Percentiles rank a stretch among this genome's conserved stretches.
Evolutionary conservation across 2,888 invertebrate species (phyloP).

Genomic region (Meandrusa payeni): DNA sequence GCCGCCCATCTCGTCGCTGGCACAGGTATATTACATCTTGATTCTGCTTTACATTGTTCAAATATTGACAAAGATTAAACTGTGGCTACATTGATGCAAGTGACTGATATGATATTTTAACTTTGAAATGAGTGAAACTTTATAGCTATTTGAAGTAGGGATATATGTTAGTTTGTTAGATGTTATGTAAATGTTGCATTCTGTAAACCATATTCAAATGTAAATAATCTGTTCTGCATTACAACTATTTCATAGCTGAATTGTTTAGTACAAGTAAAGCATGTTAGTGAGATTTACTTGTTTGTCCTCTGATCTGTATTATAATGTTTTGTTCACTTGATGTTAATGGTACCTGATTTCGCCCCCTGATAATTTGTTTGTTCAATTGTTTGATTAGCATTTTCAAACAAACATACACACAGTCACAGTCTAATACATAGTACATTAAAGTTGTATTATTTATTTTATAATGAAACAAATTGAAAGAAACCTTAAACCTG

Average conservation of each 20-base stretch:
- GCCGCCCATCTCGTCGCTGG: slow-evolving; percentile 82
- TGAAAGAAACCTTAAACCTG: too few relatives aligned
- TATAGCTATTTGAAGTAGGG: slow-evolving; percentile 9
- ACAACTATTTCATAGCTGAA: slow-evolving; percentile 1
- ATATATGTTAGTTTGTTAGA: slow-evolving; percentile 4
- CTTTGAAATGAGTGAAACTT: slow-evolving; percentile 7
- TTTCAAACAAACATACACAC: too few relatives aligned
- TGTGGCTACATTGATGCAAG: slow-evolving; percentile 13
- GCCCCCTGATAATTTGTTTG: too few relatives aligned
- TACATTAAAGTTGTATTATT: too few relatives aligned
- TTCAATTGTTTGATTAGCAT: too few relatives aligned
- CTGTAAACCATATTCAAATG: slow-evolving; percentile 11
- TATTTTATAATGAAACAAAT: too few relatives aligned
- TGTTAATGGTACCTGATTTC: too few relatives aligned
- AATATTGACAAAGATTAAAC: slow-evolving; percentile 12
- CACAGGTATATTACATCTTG: slow-evolving; percentile 58
- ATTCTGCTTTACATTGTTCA: not conserved
- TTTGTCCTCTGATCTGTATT: too few relatives aligned
- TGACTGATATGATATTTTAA: slow-evolving; percentile 11
- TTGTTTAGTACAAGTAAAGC: not conserved
- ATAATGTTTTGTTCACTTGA: too few relatives aligned
- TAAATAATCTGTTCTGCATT: slow-evolving; percentile 9
- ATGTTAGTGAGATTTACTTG: too few relatives aligned
- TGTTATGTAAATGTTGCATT: slow-evolving; percentile 16
- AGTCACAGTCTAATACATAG: too few relatives aligned